phyloP scores from a whole-genome alignment of 2,797 vertebrate species.

The Macroramphosus scolopax region DNA sequence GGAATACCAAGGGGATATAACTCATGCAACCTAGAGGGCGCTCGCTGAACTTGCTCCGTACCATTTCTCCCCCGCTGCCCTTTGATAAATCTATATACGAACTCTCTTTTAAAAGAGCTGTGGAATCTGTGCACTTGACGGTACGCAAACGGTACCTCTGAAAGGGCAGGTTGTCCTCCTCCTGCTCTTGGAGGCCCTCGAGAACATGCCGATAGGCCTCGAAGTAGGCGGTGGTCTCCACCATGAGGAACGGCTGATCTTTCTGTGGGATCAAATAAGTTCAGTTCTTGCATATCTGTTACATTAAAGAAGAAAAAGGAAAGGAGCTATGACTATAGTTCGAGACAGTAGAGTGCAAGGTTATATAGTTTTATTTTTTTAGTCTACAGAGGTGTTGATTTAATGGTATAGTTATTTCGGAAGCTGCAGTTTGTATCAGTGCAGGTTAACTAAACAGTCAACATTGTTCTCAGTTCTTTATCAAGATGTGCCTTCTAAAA shows the following conservation, averaged over 20 bases:
- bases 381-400: too few relatives aligned
- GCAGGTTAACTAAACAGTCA: too few relatives aligned
- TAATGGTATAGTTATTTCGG: too few relatives aligned
- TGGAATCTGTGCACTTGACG: too few relatives aligned
- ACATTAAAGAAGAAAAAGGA: too few relatives aligned
- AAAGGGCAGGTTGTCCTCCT: constrained; percentile 85
- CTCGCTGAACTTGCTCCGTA: constrained; percentile 13
- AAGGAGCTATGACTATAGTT: too few relatives aligned
- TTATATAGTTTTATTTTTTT: too few relatives aligned
- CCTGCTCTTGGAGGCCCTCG: constrained; percentile 85
- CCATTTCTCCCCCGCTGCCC: not conserved
- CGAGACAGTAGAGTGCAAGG: too few relatives aligned
- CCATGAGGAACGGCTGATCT: constrained; percentile 86
- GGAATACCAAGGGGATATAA: constrained; percentile 8
- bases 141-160: too few relatives aligned
- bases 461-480: not conserved
- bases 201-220: constrained; percentile 92
- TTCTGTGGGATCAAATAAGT: constrained; percentile 34
- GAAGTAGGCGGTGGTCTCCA: constrained; percentile 94
- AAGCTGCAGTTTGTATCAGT: too few relatives aligned
- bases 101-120: too few relatives aligned
- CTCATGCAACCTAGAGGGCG: constrained; percentile 10
- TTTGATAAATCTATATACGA: too few relatives aligned
- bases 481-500: not conserved
- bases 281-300: not conserved